Conservation (phyloP, 2,888 invertebrate genomes). For the Chouioia cunea region DNA sequence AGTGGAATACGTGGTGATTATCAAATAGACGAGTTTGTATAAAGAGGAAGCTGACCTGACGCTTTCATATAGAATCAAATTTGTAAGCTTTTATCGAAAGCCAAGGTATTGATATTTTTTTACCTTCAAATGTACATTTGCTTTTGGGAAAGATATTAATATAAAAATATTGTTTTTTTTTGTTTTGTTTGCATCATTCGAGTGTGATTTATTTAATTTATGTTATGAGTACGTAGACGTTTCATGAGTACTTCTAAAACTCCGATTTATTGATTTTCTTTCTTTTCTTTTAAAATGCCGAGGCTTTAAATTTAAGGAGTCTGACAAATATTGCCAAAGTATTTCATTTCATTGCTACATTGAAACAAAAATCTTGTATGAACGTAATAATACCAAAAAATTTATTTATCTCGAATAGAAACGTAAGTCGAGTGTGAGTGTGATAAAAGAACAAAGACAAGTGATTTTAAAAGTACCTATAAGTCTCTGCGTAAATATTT, state of each 20-base stretch:
- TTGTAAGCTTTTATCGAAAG: slow-evolving; percentile 46
- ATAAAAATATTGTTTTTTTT: slow-evolving; percentile 9
- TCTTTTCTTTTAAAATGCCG: slow-evolving; percentile 54
- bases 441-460: slow-evolving; percentile 52
- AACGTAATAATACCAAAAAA: slow-evolving; percentile 53
- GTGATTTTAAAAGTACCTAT: slow-evolving; percentile 53
- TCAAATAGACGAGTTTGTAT: slow-evolving; percentile 23
- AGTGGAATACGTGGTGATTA: slow-evolving; percentile 36
- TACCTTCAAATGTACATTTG: slow-evolving; percentile 3
- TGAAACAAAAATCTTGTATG: slow-evolving; percentile 36
- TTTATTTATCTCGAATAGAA: slow-evolving; percentile 53
- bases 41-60: slow-evolving; percentile 24
- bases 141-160: slow-evolving; percentile 9
- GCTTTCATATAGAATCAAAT: slow-evolving; percentile 48
- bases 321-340: slow-evolving; percentile 68
- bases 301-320: slow-evolving; percentile 65
- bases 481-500: slow-evolving; percentile 55
- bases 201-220: no score
- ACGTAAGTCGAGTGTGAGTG: slow-evolving; percentile 50
- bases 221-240: neutral
- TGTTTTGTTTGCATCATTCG: neutral
- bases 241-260: slow-evolving; percentile 24
- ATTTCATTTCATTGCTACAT: slow-evolving; percentile 53
- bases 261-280: neutral
- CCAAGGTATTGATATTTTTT: slow-evolving; percentile 43